Evolutionary conservation across 2,113 vertebrate genomes (phyloP).

Genomic region (Varanus salvator): DNA sequence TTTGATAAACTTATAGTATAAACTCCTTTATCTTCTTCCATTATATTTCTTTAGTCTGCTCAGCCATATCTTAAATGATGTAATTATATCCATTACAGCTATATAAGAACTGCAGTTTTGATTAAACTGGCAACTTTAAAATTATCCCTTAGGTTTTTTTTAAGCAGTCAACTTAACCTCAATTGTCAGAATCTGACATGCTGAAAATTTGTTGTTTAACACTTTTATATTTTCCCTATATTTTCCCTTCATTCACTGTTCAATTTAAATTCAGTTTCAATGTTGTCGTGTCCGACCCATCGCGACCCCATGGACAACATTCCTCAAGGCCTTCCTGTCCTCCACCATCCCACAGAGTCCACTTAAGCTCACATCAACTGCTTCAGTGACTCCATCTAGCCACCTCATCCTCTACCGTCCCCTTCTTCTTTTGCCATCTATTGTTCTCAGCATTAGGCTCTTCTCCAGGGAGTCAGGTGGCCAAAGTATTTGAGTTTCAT

Average conservation of each 20-base stretch:
- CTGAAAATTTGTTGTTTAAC: background rate
- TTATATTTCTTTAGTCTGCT: background rate
- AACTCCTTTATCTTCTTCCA: background rate
- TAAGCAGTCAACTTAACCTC: background rate
- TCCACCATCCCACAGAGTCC: too few relatives aligned
- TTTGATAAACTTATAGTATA: background rate
- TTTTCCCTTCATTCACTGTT: background rate
- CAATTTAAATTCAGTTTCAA: background rate
- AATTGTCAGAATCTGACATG: background rate
- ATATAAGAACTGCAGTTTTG: background rate
- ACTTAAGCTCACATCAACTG: too few relatives aligned
- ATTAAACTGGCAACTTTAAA: background rate
- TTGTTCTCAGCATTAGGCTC: too few relatives aligned
- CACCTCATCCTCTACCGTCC: too few relatives aligned
- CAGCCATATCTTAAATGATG: background rate
- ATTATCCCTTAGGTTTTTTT: background rate
- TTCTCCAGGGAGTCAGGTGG: too few relatives aligned
- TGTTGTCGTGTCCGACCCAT: too few relatives aligned
- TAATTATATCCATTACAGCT: background rate
- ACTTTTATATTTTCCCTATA: background rate
- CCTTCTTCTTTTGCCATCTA: too few relatives aligned
- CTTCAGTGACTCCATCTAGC: too few relatives aligned
- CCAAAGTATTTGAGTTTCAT: too few relatives aligned
- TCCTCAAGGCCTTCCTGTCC: too few relatives aligned
- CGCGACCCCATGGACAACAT: too few relatives aligned